Evolutionary conservation across 1,140 invertebrate species (phyloP).

Genomic region (Ceratosolen fusciceps): DNA sequence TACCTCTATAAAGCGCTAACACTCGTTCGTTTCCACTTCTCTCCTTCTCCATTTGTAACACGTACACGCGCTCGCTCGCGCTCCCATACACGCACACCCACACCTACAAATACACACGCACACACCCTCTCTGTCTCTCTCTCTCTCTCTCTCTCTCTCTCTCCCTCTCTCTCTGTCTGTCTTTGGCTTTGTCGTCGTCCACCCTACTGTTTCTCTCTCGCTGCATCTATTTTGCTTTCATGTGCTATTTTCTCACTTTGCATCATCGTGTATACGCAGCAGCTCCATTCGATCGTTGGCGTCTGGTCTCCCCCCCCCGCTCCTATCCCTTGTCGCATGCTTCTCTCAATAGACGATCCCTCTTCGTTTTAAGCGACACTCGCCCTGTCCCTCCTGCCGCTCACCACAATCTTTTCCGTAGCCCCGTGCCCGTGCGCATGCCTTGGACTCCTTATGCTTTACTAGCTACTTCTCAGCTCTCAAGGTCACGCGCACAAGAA

Average conservation of each 20-base stretch:
- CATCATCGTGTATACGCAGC: constrained; percentile 24
- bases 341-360: constrained; percentile 46
- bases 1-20: constrained; percentile 35
- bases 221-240: constrained; percentile 26
- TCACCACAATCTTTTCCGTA: too few relatives aligned
- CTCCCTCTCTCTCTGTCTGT: constrained; percentile 1
- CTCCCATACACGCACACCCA: too few relatives aligned
- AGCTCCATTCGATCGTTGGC: constrained; percentile 35
- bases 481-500: constrained; percentile 39
- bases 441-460: constrained; percentile 41
- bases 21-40: constrained; percentile 35
- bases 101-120: too few relatives aligned
- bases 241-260: constrained; percentile 30
- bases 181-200: constrained; percentile 20
- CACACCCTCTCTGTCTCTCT: neutral
- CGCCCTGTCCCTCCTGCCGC: too few relatives aligned
- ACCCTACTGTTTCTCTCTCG: neutral
- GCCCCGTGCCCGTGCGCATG: constrained; percentile 45
- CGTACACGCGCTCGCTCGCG: too few relatives aligned
- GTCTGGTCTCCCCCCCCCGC: constrained; percentile 37
- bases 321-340: constrained; percentile 46
- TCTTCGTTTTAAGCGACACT: too few relatives aligned
- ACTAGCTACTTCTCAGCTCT: constrained; percentile 30
- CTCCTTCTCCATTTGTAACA: neutral
- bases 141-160: constrained; percentile 15